phyloP scores from a whole-genome alignment of 2,888 invertebrate genomes.

The Orthonychiurus folsomi region DNA sequence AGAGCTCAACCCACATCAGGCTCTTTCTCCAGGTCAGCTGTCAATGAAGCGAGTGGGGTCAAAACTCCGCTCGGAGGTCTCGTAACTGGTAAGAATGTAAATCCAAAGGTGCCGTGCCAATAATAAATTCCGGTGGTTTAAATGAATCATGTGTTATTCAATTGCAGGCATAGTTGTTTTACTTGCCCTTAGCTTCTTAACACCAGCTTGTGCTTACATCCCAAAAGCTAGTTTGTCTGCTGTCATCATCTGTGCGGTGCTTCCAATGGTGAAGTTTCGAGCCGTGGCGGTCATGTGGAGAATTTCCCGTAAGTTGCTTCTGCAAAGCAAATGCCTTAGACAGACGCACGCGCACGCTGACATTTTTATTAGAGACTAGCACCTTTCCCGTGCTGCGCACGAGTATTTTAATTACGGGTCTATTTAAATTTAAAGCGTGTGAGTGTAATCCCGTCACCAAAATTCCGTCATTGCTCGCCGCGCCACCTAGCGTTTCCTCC shows the following conservation, averaged over 20 bases:
- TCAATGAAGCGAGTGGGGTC: slow-evolving; percentile 79
- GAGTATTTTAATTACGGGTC: too few relatives aligned
- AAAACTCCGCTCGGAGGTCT: slow-evolving; percentile 72
- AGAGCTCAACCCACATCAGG: slow-evolving; percentile 81
- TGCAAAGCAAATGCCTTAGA: not conserved
- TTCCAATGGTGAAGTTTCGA: slow-evolving; percentile 64
- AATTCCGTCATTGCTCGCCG: too few relatives aligned
- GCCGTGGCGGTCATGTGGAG: slow-evolving; percentile 62
- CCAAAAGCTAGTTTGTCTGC: slow-evolving; percentile 75
- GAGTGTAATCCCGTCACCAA: too few relatives aligned
- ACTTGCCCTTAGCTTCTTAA: slow-evolving; percentile 70
- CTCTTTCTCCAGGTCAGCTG: slow-evolving; percentile 81
- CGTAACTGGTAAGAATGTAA: slow-evolving; percentile 64
- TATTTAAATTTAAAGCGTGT: too few relatives aligned
- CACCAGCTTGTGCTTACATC: slow-evolving; percentile 77
- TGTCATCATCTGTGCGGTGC: slow-evolving; percentile 78
- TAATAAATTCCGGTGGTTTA: too few relatives aligned
- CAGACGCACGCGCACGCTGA: too few relatives aligned
- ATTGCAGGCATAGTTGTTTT: slow-evolving; percentile 67
- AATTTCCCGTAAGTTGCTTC: slow-evolving; percentile 63
- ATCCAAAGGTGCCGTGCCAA: too few relatives aligned
- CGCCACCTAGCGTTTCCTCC: too few relatives aligned
- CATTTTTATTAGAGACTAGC: too few relatives aligned
- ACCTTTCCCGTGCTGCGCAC: too few relatives aligned
- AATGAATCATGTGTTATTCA: too few relatives aligned